Evolutionary conservation across 30 jellyfish, hydroid and myxozoan species (phyloP), one percentile per base, ranked within the genome.

Genomic region (Hydractinia echinata): DNA sequence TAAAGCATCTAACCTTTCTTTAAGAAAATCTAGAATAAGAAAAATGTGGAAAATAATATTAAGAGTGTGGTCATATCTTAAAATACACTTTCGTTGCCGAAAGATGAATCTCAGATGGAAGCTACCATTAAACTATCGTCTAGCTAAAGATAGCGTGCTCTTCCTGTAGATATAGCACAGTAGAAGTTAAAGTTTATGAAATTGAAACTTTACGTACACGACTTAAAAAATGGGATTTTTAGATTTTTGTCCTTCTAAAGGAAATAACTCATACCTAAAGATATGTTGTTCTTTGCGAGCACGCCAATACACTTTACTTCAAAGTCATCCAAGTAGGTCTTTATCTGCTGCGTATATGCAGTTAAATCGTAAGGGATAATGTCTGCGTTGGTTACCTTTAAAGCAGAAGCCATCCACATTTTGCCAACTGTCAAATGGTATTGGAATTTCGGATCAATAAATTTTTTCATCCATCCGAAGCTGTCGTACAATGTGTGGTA

Each of bases 401-500:
- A 95, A 53, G 94, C 96, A 39, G 82, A 83, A 49, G 82, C 95
- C 18, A 76, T 69, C 99, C 95, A 86, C 89, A 93, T 73, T 73
- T 82, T 81, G 6, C 89, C 96, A 53, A 89, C 85, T 6, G 96
- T 77, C 49, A 83, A 55, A 64, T 93, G 99, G 79, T 93, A 88
- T 3, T 84, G 88, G 53, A 76, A 87, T 52, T 80, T 90, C 7
- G 99, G 99, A 62, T 93, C 99, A 52, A 87, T 94, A 60, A 66
- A 83, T 69, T 77, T 80, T 49, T 84, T 48, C 96, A 93, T 84
- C 96, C 96, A 93, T 10, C 81, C 87, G 61, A 93, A 93, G 10
- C 94, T 93, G 14, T 93, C 99, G 74, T 93, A 95, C 55, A 82
- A 79, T 9, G 99, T 88, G 79, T 93, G 99, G 79, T 93, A 93